Evolutionary conservation across 2,888 invertebrate species (phyloP), one percentile per base, ranked within the genome.

Genomic region (Geotrupes spiniger): DNA sequence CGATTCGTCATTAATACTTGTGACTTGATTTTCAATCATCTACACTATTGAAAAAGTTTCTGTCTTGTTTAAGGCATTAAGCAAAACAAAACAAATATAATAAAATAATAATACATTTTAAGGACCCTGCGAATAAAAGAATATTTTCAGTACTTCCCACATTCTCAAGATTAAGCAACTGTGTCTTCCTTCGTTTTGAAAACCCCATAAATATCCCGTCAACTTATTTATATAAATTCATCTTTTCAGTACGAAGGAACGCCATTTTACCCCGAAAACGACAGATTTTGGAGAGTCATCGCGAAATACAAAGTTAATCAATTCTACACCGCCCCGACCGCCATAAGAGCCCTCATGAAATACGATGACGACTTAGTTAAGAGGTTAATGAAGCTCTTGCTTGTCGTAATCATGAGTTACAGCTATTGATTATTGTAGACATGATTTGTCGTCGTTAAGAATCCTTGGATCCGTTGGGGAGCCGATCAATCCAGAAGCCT

Each of bases 251-350:
- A 93, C 71, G 98, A 99, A 76, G 99, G 99, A 4, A 91, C 93
- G 1, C 99, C 99, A 0, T 95, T 95, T 70, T 90, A 89, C 71
- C 99, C 99, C 1, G 84, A 86, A 53, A 89, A 94, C 63, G 90
- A 92, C 65, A 84, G 98, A 45, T 95, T 91, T 73, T 99, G 99
- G 99, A 77, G 82, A 5, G 79, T 98, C 5, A 80, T 95, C 51
- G 89, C 93, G 63, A 96, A 97, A 70, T 97, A 97, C 74, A 88
- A 88, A 74, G 92, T 98, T 14, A 87, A 83, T 38, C 96, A 96
- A 75, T 95, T 99, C 74, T 99, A 99, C 76, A 99, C 98, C 0
- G 97, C 99, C 0, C 99, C 99, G 0, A 99, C 99, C 2, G 98
- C 97, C 10, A 92, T 99, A 53, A 80, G 99, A 52, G 87, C 97